Conservation (phyloP, 2,797 vertebrate species). For the Poeciliopsis gracilis region DNA sequence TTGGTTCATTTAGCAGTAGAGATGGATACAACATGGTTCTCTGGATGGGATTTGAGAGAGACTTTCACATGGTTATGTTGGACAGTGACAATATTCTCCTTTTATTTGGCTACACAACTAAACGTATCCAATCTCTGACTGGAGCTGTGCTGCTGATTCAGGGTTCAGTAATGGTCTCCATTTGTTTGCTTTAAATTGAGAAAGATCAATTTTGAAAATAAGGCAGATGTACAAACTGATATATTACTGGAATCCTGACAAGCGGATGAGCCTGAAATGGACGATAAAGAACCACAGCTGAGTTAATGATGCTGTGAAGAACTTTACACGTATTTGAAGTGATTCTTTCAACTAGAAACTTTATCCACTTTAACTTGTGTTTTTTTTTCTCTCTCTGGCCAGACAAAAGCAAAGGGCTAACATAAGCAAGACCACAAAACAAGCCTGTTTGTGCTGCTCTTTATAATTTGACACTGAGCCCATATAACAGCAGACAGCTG, state of each 20-base stretch:
- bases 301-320: not conserved
- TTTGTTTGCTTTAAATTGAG: slow-evolving; percentile 1
- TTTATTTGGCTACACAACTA: not conserved
- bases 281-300: not conserved
- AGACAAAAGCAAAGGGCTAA: not conserved
- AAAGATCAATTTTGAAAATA: not conserved
- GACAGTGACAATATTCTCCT: not conserved
- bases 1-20: not conserved
- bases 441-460: not conserved
- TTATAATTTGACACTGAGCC: not conserved
- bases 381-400: not conserved
- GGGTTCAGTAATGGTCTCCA: slow-evolving; percentile 1
- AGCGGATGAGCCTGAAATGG: not conserved
- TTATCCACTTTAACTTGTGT: not conserved
- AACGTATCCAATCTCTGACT: not conserved
- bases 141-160: not conserved
- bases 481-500: not conserved
- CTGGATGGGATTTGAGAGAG: too few relatives aligned
- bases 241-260: not conserved
- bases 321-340: not conserved
- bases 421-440: not conserved
- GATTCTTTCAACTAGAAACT: not conserved
- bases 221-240: not conserved
- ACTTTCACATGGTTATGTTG: not conserved
- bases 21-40: not conserved